Evolutionary conservation across 2,113 vertebrate genomes (phyloP).

Genomic region (Dendropsophus ebraccatus): DNA sequence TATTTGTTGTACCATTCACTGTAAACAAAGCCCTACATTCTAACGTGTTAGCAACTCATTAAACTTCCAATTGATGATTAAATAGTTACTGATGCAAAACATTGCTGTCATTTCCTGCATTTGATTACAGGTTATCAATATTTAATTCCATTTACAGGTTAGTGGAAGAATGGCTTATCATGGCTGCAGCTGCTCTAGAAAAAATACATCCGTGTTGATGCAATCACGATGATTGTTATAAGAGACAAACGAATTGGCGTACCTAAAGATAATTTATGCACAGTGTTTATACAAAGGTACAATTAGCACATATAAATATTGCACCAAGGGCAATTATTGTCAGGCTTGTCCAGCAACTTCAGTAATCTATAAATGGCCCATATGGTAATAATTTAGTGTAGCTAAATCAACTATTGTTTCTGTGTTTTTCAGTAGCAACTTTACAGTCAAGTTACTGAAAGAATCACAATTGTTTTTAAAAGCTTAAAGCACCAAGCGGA

Average conservation of each 20-base stretch:
- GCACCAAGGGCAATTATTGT: neutral
- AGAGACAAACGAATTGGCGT: neutral
- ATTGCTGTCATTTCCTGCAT: neutral
- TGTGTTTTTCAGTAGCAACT: no score
- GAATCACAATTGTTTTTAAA: no score
- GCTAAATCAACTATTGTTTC: no score
- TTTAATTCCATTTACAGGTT: conserved; percentile 5
- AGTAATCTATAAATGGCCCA: no score
- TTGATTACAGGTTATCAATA: conserved; percentile 3
- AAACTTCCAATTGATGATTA: neutral
- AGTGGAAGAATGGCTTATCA: neutral
- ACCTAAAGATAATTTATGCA: neutral
- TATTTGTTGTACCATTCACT: neutral
- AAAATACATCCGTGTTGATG: neutral
- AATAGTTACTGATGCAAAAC: conserved; percentile 17
- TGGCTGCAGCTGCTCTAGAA: neutral
- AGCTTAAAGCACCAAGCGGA: no score
- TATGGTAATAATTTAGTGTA: no score
- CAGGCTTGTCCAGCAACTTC: neutral
- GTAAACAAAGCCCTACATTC: neutral
- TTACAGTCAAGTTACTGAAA: neutral
- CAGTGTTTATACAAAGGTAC: neutral
- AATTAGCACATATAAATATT: neutral
- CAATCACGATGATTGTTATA: neutral
- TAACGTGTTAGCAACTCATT: neutral